These are phyloP conservation scores for Drosophila aff. DNA, from an alignment of 1,140 invertebrate genomes.

Conservation along the genomic window DNA sequence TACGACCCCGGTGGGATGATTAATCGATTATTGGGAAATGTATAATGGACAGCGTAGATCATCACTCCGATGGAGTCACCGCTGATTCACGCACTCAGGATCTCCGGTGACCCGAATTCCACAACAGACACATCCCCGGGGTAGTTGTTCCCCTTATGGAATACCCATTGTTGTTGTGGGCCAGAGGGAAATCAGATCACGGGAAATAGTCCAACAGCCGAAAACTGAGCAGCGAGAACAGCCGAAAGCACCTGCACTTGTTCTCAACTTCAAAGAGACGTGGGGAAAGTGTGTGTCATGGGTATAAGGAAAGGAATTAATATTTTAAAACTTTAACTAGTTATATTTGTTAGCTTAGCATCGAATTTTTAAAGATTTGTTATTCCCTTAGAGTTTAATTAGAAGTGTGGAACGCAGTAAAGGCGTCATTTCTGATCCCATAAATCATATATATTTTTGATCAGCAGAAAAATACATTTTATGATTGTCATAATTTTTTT, in stretches of 20 bases:
- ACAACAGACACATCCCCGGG: slow-evolving; percentile 10
- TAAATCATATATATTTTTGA: too few species aligned
- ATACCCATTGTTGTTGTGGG: slow-evolving; percentile 1
- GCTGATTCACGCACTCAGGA: slow-evolving; percentile 26
- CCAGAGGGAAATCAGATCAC: slow-evolving; percentile 32
- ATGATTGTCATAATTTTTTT: neutral
- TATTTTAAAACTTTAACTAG: neutral
- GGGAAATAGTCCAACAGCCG: slow-evolving; percentile 27
- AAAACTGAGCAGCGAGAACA: slow-evolving; percentile 30
- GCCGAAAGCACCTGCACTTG: slow-evolving; percentile 35
- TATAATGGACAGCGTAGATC: slow-evolving; percentile 30
- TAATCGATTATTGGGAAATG: slow-evolving; percentile 40
- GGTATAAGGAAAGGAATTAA: neutral
- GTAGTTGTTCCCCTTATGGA: slow-evolving; percentile 20
- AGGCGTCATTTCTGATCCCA: too few species aligned
- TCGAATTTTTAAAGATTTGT: neutral
- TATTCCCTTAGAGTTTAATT: neutral
- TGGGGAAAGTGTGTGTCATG: slow-evolving; percentile 20
- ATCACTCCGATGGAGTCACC: slow-evolving; percentile 14
- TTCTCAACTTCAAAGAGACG: slow-evolving; percentile 37
- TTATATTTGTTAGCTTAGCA: too few species aligned
- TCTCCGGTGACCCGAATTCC: slow-evolving; percentile 14
- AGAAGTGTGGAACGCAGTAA: too few species aligned
- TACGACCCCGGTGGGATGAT: slow-evolving; percentile 33
- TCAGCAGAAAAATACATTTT: too few species aligned